Evolutionary conservation across 1,140 invertebrate genomes (phyloP), one percentile per base, ranked within the genome.

Genomic region (Tetragnatha versicolor): DNA sequence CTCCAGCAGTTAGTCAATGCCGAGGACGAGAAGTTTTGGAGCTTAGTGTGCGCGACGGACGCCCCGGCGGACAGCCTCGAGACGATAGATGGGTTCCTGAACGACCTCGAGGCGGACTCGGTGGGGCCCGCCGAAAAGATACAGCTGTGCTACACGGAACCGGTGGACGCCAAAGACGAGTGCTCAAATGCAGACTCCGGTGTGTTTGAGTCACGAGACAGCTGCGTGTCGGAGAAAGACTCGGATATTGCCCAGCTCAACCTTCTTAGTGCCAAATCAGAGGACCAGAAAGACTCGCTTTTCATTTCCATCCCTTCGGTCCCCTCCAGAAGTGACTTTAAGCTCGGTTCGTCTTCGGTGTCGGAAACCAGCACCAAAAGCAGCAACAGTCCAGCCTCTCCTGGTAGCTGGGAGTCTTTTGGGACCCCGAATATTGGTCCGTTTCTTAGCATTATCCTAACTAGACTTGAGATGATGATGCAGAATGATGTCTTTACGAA

Each of bases 401-500:
- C 84, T 83, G 14, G 82, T 83, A 39, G 42, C 35, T 63, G 47
- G 33, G 79, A 80, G 12, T 81, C 90, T 1, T 81, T 79, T 81
- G 66, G 80, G 9, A 65, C 51, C n/a, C 61, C 79, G 9, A 72
- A 80, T 63, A 82, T 83, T 85, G 94, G 94, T 83, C 93, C 94
- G 75, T 95, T 98, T 86, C 85, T 98, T 66, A 91, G 91, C 81
- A 90, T 91, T 60, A 84, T 98, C 47, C 89, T 98, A 80, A 89
- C 90, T 72, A 94, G 94, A 86, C 86, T 97, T 20, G 94, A 95
- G 83, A 90, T 90, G 70, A 92, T 98, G 88, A 90, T 94, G 42
- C 90, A 91, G 76, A 95, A 96, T 84, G 92, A 93, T 55, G 87
- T 98, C 70, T 91, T 93, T 80, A 90, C 93, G 2, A 98, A 97